Conservation (phyloP, 2,113 vertebrate genomes). For the Athene noctua region DNA sequence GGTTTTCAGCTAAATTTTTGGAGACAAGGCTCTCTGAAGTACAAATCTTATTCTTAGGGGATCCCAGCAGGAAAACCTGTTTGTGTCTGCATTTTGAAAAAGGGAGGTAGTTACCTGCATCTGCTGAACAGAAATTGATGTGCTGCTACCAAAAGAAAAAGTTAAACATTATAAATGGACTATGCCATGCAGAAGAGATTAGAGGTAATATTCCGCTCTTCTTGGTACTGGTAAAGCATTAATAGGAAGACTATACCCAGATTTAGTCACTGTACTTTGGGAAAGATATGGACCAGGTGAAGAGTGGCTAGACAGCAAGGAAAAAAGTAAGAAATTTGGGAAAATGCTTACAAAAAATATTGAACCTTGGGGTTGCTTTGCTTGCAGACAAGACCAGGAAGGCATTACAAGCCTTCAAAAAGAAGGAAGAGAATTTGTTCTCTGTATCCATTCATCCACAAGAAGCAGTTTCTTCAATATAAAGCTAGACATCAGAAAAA, state of each 20-base stretch:
- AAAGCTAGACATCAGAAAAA: neutral
- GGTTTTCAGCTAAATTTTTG: neutral
- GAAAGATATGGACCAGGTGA: neutral
- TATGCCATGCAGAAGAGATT: neutral
- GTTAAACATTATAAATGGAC: neutral
- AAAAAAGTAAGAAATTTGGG: neutral
- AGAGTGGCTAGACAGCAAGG: neutral
- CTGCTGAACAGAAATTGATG: neutral
- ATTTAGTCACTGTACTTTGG: neutral
- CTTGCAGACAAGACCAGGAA: neutral
- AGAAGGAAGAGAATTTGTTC: neutral
- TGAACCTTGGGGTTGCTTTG: neutral
- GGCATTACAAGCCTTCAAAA: neutral
- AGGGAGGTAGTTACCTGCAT: neutral
- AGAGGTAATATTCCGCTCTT: neutral
- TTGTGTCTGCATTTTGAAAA: neutral
- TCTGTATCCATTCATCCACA: neutral
- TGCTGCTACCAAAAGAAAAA: neutral
- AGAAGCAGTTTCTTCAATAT: neutral
- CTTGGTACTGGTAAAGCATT: neutral
- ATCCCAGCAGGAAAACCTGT: neutral
- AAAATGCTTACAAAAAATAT: neutral
- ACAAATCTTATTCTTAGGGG: neutral
- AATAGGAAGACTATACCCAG: neutral
- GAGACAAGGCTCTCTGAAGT: neutral